Evolutionary conservation across 2,888 invertebrate species (phyloP).

Genomic region (Lasioglossum morio): DNA sequence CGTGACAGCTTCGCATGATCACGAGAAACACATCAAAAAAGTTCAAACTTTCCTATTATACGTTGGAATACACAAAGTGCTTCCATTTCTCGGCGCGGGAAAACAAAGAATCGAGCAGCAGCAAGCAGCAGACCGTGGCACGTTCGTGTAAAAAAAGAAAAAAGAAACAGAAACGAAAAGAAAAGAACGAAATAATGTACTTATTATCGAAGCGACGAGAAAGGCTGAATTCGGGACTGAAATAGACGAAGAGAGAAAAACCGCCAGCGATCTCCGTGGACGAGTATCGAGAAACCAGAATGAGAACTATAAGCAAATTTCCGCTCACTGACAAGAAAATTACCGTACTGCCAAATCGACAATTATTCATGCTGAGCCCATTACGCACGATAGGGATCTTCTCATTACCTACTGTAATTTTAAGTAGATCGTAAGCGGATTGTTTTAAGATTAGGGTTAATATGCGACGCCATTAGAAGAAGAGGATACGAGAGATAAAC

Average conservation of each 20-base stretch:
- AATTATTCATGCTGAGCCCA: conserved; percentile 81
- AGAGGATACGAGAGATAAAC: conserved; percentile 6
- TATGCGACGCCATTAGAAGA: conserved; percentile 74
- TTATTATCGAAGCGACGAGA: conserved; percentile 53
- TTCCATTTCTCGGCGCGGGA: conserved; percentile 53
- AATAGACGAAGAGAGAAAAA: background rate
- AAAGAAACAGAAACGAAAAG: background rate
- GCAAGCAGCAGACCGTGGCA: background rate
- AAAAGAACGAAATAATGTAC: conserved; percentile 46
- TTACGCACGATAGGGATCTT: conserved; percentile 82
- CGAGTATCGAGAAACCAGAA: conserved; percentile 46
- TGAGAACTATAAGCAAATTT: conserved; percentile 71
- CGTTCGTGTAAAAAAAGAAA: conserved; percentile 7
- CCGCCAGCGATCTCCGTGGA: conserved; percentile 26
- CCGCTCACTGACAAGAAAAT: conserved; percentile 79
- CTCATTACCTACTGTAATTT: conserved; percentile 81
- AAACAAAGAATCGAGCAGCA: background rate
- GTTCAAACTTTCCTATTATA: conserved; percentile 52
- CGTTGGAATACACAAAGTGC: conserved; percentile 59
- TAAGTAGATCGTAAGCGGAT: conserved; percentile 80
- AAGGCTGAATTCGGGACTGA: conserved; percentile 30
- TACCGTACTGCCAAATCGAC: conserved; percentile 84
- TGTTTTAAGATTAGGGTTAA: conserved; percentile 78
- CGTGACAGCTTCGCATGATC: conserved; percentile 33
- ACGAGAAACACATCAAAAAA: conserved; percentile 25